Evolutionary conservation across 2,113 vertebrate genomes (phyloP), one percentile per base, ranked within the genome.

Genomic region (Paralichthys olivaceus): DNA sequence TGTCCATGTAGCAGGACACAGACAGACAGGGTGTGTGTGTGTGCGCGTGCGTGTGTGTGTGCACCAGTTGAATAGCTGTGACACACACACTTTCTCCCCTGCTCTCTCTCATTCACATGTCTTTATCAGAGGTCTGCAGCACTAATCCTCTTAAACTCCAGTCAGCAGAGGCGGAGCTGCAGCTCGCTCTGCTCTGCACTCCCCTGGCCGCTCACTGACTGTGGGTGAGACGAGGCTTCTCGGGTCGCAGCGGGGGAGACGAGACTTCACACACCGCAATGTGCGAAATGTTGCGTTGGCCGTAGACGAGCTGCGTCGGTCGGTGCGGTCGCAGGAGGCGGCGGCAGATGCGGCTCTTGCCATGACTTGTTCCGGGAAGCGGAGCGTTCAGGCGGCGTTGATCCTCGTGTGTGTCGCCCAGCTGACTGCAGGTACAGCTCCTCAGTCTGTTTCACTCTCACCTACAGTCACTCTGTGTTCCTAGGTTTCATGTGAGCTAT

Each of bases 131-230:
- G 88, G 78, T 83, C 76, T 69, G 70, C 76, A 61, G 72, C 81
- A 11, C 13, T 94, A 94, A 95, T 94, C 92, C 93, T 79, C 86
- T 87, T 89, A 89, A 78, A 86, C 69, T 72, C 84, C 77, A 64
- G 80, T 89, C 84, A 75, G 69, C 84, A 80, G 87, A 87, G 94
- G 94, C 89, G 93, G 93, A 85, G 91, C 88, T 20, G 29, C 84
- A 75, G 54, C 81, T 72, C 40, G 73, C 65, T n/a, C 51, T 73
- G 79, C 83, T 75, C 70, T 25, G 4, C 79, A 69, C 70, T 85
- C 71, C 64, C 80, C 71, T 68, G 29, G 43, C 68, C 61, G 60
- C 43, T 80, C 90, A 64, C 65, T 84, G 37, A 53, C 62, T 54
- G 76, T 5, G 80, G 57, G 51, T 7, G 32, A 34, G 5, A 34